A percentile compares a stretch with the other conserved stretches of the same genome.
phyloP scores from a whole-genome alignment of 2,888 invertebrate genomes.

The Drosophila ezoana region DNA sequence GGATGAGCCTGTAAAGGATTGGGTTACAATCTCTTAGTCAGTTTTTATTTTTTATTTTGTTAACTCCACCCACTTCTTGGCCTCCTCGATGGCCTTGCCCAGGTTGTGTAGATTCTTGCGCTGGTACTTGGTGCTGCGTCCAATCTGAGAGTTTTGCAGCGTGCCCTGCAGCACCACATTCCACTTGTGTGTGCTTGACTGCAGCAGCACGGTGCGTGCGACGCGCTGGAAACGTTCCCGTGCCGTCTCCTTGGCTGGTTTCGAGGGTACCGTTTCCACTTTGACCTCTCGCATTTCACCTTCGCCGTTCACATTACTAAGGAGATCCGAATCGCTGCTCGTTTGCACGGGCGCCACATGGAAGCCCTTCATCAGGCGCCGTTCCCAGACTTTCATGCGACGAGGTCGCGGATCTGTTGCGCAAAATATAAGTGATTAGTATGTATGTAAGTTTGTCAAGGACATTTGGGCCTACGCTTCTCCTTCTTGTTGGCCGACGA shows the following conservation, averaged over 20 bases:
- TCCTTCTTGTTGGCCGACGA: conserved; percentile 90
- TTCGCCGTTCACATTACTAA: conserved; percentile 83
- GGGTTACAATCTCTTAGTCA: not conserved
- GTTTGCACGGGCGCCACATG: conserved; percentile 90
- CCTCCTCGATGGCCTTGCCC: conserved; percentile 92
- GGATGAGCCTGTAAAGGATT: conserved; percentile 63
- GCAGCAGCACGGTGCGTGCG: conserved; percentile 90
- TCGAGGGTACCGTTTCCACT: conserved; percentile 76
- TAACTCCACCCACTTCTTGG: conserved; percentile 86
- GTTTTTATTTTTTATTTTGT: not conserved
- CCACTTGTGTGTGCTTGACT: conserved; percentile 91
- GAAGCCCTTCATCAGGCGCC: conserved; percentile 95
- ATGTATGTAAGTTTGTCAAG: not conserved
- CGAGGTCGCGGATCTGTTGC: conserved; percentile 89
- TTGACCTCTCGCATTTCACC: conserved; percentile 82
- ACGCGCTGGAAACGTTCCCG: conserved; percentile 90
- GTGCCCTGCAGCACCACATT: conserved; percentile 88
- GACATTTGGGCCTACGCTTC: conserved; percentile 87
- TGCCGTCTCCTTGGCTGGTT: conserved; percentile 84
- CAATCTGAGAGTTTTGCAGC: conserved; percentile 90
- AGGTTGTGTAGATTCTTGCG: conserved; percentile 91
- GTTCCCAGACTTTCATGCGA: conserved; percentile 93
- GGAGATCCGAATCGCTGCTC: conserved; percentile 86
- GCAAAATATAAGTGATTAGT: not conserved
- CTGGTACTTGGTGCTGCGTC: conserved; percentile 89